phyloP scores from a whole-genome alignment of 2,113 vertebrate genomes.

The Poecile atricapillus region DNA sequence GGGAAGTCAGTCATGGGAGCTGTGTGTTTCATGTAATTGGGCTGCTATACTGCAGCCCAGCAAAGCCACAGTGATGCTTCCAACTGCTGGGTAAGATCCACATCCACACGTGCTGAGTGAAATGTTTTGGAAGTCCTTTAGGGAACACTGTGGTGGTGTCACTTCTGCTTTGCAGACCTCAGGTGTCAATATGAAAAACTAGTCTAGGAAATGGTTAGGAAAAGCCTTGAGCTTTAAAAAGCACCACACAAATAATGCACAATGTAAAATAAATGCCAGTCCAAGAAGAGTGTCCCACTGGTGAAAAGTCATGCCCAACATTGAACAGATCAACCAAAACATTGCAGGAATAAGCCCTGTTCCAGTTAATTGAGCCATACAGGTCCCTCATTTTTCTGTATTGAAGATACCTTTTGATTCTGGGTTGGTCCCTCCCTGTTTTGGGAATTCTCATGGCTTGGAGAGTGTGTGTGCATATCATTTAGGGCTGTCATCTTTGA shows the following conservation, averaged over 20 bases:
- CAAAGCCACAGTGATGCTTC: not conserved
- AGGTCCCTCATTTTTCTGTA: not conserved
- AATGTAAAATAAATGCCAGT: not conserved
- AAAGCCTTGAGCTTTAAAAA: not conserved
- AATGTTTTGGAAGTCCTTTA: not conserved
- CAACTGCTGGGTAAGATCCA: not conserved
- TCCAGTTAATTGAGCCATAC: not conserved
- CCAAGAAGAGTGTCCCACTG: not conserved
- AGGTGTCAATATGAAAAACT: not conserved
- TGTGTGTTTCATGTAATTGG: not conserved
- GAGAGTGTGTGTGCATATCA: not conserved
- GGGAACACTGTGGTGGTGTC: not conserved
- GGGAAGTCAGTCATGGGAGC: not conserved
- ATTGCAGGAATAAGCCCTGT: not conserved
- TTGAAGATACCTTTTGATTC: not conserved
- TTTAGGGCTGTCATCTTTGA: not conserved
- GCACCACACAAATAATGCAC: not conserved
- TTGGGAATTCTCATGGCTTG: not conserved
- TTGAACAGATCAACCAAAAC: not conserved
- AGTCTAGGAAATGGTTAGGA: not conserved
- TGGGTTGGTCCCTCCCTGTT: not conserved
- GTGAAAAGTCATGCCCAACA: not conserved
- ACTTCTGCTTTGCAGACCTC: not conserved
- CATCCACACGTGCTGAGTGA: accelerated
- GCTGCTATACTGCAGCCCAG: not conserved